Conservation (phyloP, 2,888 invertebrate genomes). For the Minunthozetes semirufus region DNA sequence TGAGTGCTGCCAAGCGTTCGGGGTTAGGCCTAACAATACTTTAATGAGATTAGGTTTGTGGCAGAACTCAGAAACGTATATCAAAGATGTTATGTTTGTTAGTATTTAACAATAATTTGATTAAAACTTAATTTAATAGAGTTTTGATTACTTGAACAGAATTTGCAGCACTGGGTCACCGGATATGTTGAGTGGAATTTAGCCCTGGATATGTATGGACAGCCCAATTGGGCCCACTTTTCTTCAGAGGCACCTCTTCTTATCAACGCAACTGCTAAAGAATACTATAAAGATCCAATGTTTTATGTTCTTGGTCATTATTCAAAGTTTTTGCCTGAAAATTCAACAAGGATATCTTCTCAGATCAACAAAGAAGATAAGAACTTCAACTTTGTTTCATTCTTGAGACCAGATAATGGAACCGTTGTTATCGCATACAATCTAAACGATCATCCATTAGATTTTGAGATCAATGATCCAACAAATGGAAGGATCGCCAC, state of each 20-base stretch:
- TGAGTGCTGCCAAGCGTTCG: conserved; percentile 60
- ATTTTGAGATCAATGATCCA: conserved; percentile 27
- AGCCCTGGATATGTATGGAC: not conserved
- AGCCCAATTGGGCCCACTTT: conserved; percentile 63
- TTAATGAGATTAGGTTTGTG: conserved; percentile 36
- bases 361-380: not conserved
- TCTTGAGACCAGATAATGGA: conserved; percentile 36
- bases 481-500: conserved; percentile 33
- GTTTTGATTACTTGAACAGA: conserved; percentile 50
- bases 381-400: conserved; percentile 24
- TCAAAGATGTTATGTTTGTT: conserved; percentile 7
- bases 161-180: conserved; percentile 64
- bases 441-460: conserved; percentile 28
- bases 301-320: conserved; percentile 30
- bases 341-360: conserved; percentile 32
- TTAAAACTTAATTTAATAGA: not conserved
- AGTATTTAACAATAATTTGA: conserved; percentile 53
- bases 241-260: conserved; percentile 64
- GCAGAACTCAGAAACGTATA: not conserved
- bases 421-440: conserved; percentile 38
- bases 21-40: not conserved
- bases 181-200: conserved; percentile 88
- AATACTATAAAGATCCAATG: conserved; percentile 34
- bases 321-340: conserved; percentile 15
- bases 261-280: not conserved